Evolutionary conservation across 2,797 vertebrate species (phyloP).

Genomic region (Sebastes vulpes): DNA sequence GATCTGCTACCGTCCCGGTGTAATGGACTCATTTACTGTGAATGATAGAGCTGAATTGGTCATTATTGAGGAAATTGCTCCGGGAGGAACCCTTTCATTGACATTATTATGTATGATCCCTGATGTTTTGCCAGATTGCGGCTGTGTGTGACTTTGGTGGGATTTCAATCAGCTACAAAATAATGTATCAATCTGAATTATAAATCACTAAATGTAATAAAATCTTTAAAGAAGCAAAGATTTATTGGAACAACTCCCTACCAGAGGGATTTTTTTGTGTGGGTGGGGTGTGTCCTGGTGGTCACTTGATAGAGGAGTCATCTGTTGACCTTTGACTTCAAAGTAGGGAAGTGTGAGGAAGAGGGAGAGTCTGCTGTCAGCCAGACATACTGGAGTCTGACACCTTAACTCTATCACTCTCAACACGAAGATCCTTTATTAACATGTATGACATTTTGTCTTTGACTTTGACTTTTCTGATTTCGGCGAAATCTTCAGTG

Average conservation of each 20-base stretch:
- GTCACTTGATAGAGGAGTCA: constrained; percentile 61
- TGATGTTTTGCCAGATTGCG: constrained; percentile 7
- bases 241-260: constrained; percentile 31
- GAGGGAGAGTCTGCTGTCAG: constrained; percentile 51
- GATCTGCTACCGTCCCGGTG: constrained; percentile 40
- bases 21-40: constrained; percentile 61
- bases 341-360: constrained; percentile 31
- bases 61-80: constrained; percentile 42
- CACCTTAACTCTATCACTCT: constrained; percentile 14
- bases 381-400: constrained; percentile 37
- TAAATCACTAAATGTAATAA: not conserved
- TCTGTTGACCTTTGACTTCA: constrained; percentile 72
- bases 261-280: constrained; percentile 1
- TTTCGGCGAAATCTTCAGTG: not conserved
- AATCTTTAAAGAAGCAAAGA: not conserved
- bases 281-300: constrained; percentile 15
- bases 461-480: not conserved
- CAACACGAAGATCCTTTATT: not conserved
- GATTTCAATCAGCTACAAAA: constrained; percentile 25
- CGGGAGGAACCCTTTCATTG: not conserved
- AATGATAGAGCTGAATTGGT: constrained; percentile 51
- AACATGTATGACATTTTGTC: not conserved
- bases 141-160: not conserved
- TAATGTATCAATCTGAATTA: constrained; percentile 10
- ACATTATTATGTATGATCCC: constrained; percentile 33